Conservation (phyloP, 2,888 invertebrate species). For the Pollenia griseotomentosa region DNA sequence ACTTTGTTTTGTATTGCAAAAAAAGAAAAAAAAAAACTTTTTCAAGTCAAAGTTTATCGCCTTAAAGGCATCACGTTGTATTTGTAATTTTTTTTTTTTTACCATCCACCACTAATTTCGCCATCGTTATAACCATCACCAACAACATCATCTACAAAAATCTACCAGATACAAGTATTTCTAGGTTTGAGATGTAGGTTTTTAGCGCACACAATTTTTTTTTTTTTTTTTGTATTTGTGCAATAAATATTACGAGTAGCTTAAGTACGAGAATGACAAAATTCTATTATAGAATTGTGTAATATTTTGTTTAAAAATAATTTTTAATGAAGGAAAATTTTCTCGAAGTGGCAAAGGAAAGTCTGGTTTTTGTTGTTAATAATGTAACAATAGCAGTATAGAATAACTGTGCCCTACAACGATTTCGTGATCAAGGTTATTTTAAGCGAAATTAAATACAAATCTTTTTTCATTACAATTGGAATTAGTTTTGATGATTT, state of each 20-base stretch:
- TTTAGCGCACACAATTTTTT: conserved; percentile 49
- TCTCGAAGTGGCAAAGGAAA: too few relatives aligned
- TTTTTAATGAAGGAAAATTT: background rate
- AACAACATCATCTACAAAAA: background rate
- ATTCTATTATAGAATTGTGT: conserved; percentile 21
- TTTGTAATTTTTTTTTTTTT: background rate
- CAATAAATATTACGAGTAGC: conserved; percentile 32
- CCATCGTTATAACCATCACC: conserved; percentile 3
- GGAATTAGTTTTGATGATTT: background rate
- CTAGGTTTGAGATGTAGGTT: conserved; percentile 68
- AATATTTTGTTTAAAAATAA: conserved; percentile 9
- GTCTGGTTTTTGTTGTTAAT: too few relatives aligned
- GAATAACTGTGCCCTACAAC: background rate
- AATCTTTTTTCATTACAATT: background rate
- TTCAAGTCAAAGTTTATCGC: conserved; percentile 69
- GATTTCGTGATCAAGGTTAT: conserved; percentile 6
- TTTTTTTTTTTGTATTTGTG: conserved; percentile 36
- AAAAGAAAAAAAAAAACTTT: conserved; percentile 11
- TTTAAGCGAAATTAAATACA: background rate
- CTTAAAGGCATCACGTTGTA: conserved; percentile 61
- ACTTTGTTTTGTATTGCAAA: conserved; percentile 18
- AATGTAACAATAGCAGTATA: background rate
- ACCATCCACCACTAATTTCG: background rate
- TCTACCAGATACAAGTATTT: conserved; percentile 53
- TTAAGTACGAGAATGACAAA: conserved; percentile 32